Evolutionary conservation across 2,797 vertebrate species (phyloP), one percentile per base, ranked within the genome.

Genomic region (Falco peregrinus): DNA sequence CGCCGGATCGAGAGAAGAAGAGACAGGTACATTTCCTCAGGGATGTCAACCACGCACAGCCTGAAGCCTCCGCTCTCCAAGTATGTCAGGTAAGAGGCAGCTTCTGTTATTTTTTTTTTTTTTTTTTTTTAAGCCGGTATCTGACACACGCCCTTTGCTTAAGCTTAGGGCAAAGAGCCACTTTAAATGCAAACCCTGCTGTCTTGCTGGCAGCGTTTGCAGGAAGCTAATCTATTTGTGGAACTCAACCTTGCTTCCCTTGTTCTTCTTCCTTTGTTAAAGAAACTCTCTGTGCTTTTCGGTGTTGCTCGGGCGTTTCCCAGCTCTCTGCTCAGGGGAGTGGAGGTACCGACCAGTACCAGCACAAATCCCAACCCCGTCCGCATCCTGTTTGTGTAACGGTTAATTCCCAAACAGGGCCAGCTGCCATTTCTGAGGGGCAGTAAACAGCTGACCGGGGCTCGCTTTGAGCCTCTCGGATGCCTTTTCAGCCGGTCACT

Each of bases 21-120:
- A 64, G 99, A 99, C 97, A 97, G 98, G 69, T 99, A 99, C 95
- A 64, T 99, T 90, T 99, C 99, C 57, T 98, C 99, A 1, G 99
- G 99, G 96, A 99, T 99, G 37, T 98, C 99, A 25, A 99, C 99
- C 25, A 97, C 95, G 28, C 99, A 99, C 79, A 97, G 97, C 13
- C 92, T 98, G 93, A 99, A 98, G 95, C 99, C 99, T 61, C 98
- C 98, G 0, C 96, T 97, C 29, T 98, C 98, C 86, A 99, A 98
- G 97, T 99, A 98, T 1, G 99, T 99, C 98, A 98, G 99, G 99
- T 99, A 94, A 97, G 98, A 96, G 69, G 51, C 89, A 91, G 89
- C 37, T 61, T 74, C 65, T 79, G 1, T 39, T 39, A 39, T 39
- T 39, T 39, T 39, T 9, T 50, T 6, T 41, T 41, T 29, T 73